Evolutionary conservation across 2,113 vertebrate genomes (phyloP).

Genomic region (Pollachius pollachius): DNA sequence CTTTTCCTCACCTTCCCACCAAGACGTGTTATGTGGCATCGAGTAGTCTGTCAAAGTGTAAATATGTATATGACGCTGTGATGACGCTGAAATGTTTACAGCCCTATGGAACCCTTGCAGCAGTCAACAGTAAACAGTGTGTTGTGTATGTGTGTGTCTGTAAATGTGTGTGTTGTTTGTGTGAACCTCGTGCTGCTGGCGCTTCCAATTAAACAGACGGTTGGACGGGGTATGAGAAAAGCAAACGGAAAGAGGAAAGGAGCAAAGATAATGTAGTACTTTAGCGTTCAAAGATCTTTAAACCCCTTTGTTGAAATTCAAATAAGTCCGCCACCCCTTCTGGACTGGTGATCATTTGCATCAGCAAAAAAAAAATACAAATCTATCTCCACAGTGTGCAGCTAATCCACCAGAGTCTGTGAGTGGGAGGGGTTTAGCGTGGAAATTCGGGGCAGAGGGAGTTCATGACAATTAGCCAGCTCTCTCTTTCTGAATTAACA

Average conservation of each 20-base stretch:
- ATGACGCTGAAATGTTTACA: no score
- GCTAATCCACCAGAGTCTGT: conserved; percentile 56
- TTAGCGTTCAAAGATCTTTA: neutral
- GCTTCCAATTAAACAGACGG: no score
- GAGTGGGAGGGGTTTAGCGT: conserved; percentile 48
- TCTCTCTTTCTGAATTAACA: conserved; percentile 45
- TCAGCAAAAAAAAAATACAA: conserved; percentile 10
- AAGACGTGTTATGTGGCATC: neutral
- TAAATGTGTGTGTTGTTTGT: neutral
- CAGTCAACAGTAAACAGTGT: conserved; percentile 1
- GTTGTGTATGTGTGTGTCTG: conserved; percentile 26
- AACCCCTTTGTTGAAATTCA: conserved; percentile 2
- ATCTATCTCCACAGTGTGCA: conserved; percentile 23
- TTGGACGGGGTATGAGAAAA: no score
- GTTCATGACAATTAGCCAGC: conserved; percentile 62
- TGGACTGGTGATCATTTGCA: conserved; percentile 3
- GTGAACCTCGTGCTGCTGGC: no score
- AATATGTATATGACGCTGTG: no score
- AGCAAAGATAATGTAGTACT: no score
- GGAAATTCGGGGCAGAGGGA: conserved; percentile 44
- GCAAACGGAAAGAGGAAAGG: no score
- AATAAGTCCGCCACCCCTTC: neutral
- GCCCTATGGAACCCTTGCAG: no score
- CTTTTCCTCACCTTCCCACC: neutral
- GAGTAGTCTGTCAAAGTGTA: conserved; percentile 1